These are phyloP conservation scores for Furnarius figulus DNA, from an alignment of 2,113 vertebrate species.

Conservation along the genomic window DNA sequence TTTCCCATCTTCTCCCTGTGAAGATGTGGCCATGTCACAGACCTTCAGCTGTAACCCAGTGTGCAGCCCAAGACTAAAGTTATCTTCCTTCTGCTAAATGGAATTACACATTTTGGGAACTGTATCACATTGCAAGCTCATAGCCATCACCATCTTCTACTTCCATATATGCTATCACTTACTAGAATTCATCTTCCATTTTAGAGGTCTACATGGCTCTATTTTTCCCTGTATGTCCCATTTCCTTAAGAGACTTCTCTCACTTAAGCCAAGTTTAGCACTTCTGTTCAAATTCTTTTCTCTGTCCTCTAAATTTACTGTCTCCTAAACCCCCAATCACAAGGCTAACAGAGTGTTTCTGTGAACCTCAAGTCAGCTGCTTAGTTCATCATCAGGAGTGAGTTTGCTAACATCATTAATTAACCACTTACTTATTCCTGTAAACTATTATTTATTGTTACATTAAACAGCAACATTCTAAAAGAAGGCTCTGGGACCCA, in stretches of 20 bases:
- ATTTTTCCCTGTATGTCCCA: not conserved
- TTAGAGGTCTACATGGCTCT: not conserved
- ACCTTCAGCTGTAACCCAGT: not conserved
- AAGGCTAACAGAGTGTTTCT: not conserved
- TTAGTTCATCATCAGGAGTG: not conserved
- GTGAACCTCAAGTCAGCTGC: not conserved
- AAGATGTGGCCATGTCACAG: not conserved
- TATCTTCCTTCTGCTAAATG: not conserved
- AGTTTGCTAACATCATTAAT: not conserved
- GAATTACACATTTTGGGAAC: not conserved
- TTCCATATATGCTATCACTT: not conserved
- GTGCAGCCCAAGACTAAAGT: not conserved
- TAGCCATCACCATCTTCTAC: not conserved
- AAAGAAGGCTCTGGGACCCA: not conserved
- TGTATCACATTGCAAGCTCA: constrained; percentile 36
- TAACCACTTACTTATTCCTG: not conserved
- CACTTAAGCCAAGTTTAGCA: not conserved
- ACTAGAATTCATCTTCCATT: not conserved
- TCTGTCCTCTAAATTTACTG: not conserved
- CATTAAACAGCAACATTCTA: not conserved
- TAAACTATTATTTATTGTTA: not conserved
- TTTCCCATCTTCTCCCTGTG: not conserved
- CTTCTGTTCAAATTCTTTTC: not conserved
- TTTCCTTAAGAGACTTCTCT: not conserved
- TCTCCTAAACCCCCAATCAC: not conserved